phyloP scores from a whole-genome alignment of 2,888 invertebrate species.

The Chrysolina oricalcia region DNA sequence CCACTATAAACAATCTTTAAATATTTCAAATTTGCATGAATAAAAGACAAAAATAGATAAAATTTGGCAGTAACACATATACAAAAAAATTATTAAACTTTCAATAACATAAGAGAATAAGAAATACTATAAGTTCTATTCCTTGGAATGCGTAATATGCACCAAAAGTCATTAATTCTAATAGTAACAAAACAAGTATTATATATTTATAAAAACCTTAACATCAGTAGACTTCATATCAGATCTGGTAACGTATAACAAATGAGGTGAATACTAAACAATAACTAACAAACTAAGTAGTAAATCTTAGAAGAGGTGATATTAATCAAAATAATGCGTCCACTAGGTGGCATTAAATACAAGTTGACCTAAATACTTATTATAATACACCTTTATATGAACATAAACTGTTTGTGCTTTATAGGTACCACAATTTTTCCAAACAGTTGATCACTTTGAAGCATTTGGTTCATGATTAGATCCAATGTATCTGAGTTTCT shows the following conservation, averaged over 20 bases:
- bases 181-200: constrained; percentile 51
- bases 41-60: constrained; percentile 65
- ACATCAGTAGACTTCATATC: constrained; percentile 60
- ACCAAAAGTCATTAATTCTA: constrained; percentile 60
- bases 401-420: too few species aligned
- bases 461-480: too few species aligned
- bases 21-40: constrained; percentile 60
- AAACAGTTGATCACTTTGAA: too few species aligned
- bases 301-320: constrained; percentile 19
- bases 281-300: constrained; percentile 38
- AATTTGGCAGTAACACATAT: constrained; percentile 69
- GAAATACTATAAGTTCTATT: constrained; percentile 63
- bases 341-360: constrained; percentile 15
- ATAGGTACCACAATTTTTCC: too few species aligned
- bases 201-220: constrained; percentile 57
- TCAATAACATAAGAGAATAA: constrained; percentile 56
- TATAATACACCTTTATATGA: neutral
- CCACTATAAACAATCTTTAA: constrained; percentile 65
- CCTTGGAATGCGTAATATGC: constrained; percentile 68
- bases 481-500: too few species aligned
- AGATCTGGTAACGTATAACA: constrained; percentile 70
- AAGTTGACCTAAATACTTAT: neutral
- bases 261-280: constrained; percentile 58
- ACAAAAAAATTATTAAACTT: constrained; percentile 60
- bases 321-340: neutral